Percentiles rank a stretch among this genome's conserved stretches.
Conservation (phyloP, 2,797 vertebrate species). For the Rhynchotus rufescens region DNA sequence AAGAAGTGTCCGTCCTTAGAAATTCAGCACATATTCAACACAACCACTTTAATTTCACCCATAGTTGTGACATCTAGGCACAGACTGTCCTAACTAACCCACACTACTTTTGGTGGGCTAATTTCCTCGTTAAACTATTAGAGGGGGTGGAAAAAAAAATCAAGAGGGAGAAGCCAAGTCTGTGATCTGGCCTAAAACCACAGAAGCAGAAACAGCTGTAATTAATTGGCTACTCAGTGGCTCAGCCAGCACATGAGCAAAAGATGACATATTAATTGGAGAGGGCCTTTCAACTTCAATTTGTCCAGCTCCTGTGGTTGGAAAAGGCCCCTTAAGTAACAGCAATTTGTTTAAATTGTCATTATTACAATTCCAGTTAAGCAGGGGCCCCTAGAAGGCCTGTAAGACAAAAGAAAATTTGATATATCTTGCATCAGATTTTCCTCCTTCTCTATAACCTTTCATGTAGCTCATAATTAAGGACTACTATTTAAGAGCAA, state of each 20-base stretch:
- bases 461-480: slow-evolving; percentile 36
- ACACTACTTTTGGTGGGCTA: neutral
- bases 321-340: neutral
- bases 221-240: slow-evolving; percentile 12
- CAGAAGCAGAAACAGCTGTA: slow-evolving; percentile 4
- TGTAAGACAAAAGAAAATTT: slow-evolving; percentile 29
- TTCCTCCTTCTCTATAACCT: slow-evolving; percentile 3
- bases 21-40: neutral
- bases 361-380: neutral
- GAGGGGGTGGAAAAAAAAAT: neutral
- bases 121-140: neutral
- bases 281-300: slow-evolving; percentile 26
- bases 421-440: neutral
- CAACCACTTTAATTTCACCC: neutral
- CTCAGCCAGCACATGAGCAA: neutral
- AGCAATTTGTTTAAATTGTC: neutral
- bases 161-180: neutral
- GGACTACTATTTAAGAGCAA: neutral
- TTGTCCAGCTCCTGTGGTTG: neutral
- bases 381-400: neutral
- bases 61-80: rapidly evolving
- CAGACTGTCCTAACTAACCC: neutral
- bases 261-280: neutral
- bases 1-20: neutral
- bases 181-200: slow-evolving; percentile 11